Percentiles rank a stretch among this genome's conserved stretches.
These are phyloP conservation scores for Daboia siamensis DNA, from an alignment of 2,113 vertebrate genomes.

Conservation along the genomic window DNA sequence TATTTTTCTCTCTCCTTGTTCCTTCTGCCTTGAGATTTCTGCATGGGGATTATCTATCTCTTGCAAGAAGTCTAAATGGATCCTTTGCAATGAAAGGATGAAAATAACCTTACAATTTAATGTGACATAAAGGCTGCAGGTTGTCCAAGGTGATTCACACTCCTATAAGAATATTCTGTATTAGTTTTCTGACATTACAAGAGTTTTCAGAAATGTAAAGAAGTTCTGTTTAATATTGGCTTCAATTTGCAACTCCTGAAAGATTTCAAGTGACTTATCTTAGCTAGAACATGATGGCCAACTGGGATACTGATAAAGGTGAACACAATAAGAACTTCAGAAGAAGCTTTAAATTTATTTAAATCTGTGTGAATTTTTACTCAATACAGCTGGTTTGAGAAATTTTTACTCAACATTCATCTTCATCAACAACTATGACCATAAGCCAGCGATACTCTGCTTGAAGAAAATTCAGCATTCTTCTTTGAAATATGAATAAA, in stretches of 20 bases:
- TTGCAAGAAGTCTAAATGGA: neutral
- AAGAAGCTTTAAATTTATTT: constrained; percentile 8
- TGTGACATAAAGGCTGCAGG: neutral
- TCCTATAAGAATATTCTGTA: neutral
- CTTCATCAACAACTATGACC: constrained; percentile 19
- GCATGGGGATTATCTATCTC: neutral
- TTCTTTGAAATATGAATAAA: constrained; percentile 3
- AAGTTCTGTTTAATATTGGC: neutral
- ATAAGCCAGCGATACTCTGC: constrained; percentile 3
- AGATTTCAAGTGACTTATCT: neutral
- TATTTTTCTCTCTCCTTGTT: neutral
- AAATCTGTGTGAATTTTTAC: neutral
- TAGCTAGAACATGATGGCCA: neutral
- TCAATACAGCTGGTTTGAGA: constrained; percentile 20
- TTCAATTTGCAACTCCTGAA: neutral
- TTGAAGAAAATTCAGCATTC: constrained; percentile 10
- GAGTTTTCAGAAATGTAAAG: neutral
- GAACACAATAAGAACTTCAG: neutral
- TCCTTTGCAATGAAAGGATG: neutral
- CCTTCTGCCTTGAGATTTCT: neutral
- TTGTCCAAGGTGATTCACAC: neutral
- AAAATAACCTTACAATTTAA: neutral
- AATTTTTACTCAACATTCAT: constrained; percentile 39
- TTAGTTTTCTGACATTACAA: neutral
- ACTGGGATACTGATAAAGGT: neutral